phyloP scores from a whole-genome alignment of 2,113 vertebrate species.

The Passer montanus region DNA sequence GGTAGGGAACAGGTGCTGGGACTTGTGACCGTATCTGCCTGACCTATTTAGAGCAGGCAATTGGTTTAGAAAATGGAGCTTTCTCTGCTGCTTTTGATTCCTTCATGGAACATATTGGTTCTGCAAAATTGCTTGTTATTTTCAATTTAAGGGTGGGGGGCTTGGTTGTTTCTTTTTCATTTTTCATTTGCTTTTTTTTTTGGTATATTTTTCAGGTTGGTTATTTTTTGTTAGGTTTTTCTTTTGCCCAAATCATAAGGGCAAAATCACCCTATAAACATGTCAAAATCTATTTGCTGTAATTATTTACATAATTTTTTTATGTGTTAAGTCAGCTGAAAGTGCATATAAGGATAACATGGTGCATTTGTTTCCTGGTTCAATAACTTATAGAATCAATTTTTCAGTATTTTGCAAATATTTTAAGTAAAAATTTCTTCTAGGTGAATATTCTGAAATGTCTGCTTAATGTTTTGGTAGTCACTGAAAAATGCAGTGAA shows the following conservation, averaged over 20 bases:
- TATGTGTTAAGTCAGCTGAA: background rate
- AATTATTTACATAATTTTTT: background rate
- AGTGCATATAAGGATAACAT: background rate
- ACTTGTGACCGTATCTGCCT: background rate
- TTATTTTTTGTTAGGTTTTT: background rate
- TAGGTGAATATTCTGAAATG: background rate
- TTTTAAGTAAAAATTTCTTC: background rate
- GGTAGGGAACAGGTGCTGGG: background rate
- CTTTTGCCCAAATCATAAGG: background rate
- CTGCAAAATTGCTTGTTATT: background rate
- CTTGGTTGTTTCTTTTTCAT: background rate
- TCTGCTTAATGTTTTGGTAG: background rate
- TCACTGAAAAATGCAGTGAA: background rate
- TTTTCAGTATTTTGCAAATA: background rate
- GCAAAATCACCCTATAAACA: background rate
- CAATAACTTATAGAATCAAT: background rate
- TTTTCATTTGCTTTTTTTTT: background rate
- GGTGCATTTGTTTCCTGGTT: background rate
- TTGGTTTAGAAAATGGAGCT: background rate
- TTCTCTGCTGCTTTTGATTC: background rate
- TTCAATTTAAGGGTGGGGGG: fast-evolving
- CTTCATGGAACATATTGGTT: background rate
- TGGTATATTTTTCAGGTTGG: background rate
- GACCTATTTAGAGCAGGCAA: background rate
- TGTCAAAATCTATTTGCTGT: background rate